phyloP scores from a whole-genome alignment of 2,113 vertebrate species.

The Phoxinus phoxinus region DNA sequence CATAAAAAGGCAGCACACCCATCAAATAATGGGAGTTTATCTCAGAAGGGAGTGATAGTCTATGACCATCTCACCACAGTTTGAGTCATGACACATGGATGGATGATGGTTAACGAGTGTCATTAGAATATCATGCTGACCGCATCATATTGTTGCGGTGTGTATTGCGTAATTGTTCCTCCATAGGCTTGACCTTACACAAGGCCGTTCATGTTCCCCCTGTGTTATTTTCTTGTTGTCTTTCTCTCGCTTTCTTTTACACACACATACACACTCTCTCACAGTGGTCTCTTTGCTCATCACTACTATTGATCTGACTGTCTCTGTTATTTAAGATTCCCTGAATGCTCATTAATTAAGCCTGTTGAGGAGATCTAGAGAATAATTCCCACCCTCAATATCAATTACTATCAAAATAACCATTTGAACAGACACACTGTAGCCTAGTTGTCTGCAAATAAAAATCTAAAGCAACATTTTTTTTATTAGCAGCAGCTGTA shows the following conservation, averaged over 20 bases:
- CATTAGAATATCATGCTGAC: conserved; percentile 1
- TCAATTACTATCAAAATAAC: conserved; percentile 17
- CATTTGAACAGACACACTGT: not conserved
- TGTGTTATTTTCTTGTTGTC: not conserved
- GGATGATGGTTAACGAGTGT: conserved; percentile 5
- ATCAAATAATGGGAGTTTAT: conserved; percentile 28
- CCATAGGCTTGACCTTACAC: conserved; percentile 4
- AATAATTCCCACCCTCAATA: conserved; percentile 10
- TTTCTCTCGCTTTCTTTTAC: not conserved
- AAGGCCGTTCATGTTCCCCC: not conserved
- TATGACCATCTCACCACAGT: not conserved
- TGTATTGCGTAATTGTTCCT: conserved; percentile 2
- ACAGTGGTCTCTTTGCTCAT: not conserved
- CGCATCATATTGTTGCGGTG: not conserved
- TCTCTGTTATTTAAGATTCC: conserved; percentile 39
- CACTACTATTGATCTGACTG: conserved; percentile 23
- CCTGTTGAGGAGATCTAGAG: conserved; percentile 19
- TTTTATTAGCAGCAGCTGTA: not conserved
- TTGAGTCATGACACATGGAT: not conserved
- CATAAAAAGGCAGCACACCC: conserved; percentile 21
- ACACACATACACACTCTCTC: not conserved
- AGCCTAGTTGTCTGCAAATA: not conserved
- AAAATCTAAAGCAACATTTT: not conserved
- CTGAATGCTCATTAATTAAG: conserved; percentile 33
- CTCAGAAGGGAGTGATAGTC: conserved; percentile 2